Evolutionary conservation across 2,888 invertebrate species (phyloP), one percentile per base, ranked within the genome.

Genomic region (Napeogenes inachia): DNA sequence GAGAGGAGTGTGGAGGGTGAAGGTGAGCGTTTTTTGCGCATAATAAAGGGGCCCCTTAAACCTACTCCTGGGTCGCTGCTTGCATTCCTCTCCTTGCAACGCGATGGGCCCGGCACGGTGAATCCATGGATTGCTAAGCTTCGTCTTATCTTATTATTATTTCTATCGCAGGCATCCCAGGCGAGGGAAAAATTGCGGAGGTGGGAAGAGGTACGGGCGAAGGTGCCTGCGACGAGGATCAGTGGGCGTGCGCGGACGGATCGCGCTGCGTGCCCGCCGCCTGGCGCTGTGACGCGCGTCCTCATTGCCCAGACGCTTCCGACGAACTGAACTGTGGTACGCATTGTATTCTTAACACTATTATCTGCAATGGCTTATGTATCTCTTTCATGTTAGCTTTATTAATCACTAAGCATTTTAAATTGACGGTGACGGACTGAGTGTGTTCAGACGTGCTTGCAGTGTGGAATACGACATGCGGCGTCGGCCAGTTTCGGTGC

Each of bases 401-500:
- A 10, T 10, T 42, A 10, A 42, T 42, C 42, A 42, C 5, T 42
- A 10, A 12, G 12, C 42, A 6, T 42, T 42, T 42, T 10, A 10
- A 42, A 42, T 42, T 42, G 42, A 42, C 10, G 10, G 8, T 42
- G 42, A 42, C 42, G 42, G 42, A 42, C 42, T 42, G 42, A 42
- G 50, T 3, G 21, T 50, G 50, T 50, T 4, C 10, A 30, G 21
- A 50, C 12, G 21, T 55, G 30, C 5, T 10, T 67, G 65, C 84
- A 90, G 78, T 81, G 57, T 87, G 88, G 75, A 86, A 79, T 73
- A 80, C 73, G 75, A 89, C 91, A 68, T 95, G 95, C 85, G 92
- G 91, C 72, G 89, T 91, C 69, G 93, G 93, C 21, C 94, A 95
- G 88, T 97, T 97, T 87, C 93, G 93, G 67, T 97, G 97, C 84